Evolutionary conservation across 1,140 invertebrate genomes (phyloP), one percentile per base, ranked within the genome.

Genomic region (Dreissena rostriformis): DNA sequence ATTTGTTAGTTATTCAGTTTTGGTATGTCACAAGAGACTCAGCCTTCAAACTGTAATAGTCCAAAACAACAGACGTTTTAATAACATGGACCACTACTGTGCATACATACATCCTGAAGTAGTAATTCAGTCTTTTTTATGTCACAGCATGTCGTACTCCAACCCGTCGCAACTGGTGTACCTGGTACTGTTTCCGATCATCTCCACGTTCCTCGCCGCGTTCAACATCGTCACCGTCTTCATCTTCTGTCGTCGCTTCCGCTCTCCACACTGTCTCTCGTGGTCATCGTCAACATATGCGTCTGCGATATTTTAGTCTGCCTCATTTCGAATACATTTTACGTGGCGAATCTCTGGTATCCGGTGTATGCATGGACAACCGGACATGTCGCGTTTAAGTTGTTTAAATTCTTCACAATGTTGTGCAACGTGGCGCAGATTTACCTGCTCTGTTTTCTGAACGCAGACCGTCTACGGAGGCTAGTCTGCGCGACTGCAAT

Each of bases 381-480:
- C 22, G 81, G 81, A 15, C 10, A 39, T 10, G 22, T 66, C 14
- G 26, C 29, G 15, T 82, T 71, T 52, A 82, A 82, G 39, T 15
- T 82, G 24, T 82, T 82, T 53, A 82, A 82, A n/a, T 55, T 67
- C 28, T 11, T 75, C 0, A 82, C 81, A 6, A 82, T 82, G 81
- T 51, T 82, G 63, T 29, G 17, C 0, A 82, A 82, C 49, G 28
- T 75, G 10, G 39, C 81, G 12, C 81, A 82, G 24, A 82, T 82
- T 22, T 75, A 52, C 39, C 66, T 75, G 12, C 72, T 82, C 0
- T 74, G 72, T 52, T 49, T 82, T 19, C 26, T 82, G 49, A 73
- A 68, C 28, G 63, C 73, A 2, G 81, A 82, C 51, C 19, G 57
- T 49, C 70, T 8, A n/a, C n/a, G n/a, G n/a, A 57, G 81, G 19